Base-by-base conservation (phyloP, 1,140 invertebrate species). In the Philopotamus ludificatus region DNA sequence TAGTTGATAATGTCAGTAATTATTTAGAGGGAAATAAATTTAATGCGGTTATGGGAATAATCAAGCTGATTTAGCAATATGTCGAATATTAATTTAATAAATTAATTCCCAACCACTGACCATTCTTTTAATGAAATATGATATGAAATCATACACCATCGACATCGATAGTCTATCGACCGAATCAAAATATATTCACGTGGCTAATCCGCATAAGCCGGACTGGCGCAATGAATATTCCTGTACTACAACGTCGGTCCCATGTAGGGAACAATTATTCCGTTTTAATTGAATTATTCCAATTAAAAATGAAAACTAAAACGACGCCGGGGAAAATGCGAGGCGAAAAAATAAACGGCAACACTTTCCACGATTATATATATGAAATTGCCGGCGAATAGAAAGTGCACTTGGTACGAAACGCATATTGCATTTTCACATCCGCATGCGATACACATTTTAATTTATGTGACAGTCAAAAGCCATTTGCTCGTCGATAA, bases 381-480 rank as follows among this genome's bases (percentile, higher is more conserved):
- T 53, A 47, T 4, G 23, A 53, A 20, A 20, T 53, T 12, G 50
- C 16, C 45, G 45, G n/a, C n/a, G 20, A 15, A 15, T 15, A 47
- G n/a, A 53, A 53, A 34, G 12, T 34, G 28, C 28, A 34, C 28
- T 34, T 34, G 28, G 12, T 34, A 34, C 28, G n/a, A 47, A 57
- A 57, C 26, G 54, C 23, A 57, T 39, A 67, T 63, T 67, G 66
- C 66, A 67, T 41, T 62, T 60, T 53, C 53, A 55, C 65, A 67
- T 63, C 55, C 65, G 45, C 34, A 44, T 45, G 54, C 65, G 54
- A 63, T 61, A 67, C 55, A 59, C 62, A 58, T 58, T 21, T 22
- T 58, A 63, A 67, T 67, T 67, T 59, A 67, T 67, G 66, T 67
- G 66, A 67, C 66, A 59, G 53, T 2, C 21, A 21, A 10, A 23